phyloP scores from a whole-genome alignment of 2,113 vertebrate species.

The Emydura subglobosa region DNA sequence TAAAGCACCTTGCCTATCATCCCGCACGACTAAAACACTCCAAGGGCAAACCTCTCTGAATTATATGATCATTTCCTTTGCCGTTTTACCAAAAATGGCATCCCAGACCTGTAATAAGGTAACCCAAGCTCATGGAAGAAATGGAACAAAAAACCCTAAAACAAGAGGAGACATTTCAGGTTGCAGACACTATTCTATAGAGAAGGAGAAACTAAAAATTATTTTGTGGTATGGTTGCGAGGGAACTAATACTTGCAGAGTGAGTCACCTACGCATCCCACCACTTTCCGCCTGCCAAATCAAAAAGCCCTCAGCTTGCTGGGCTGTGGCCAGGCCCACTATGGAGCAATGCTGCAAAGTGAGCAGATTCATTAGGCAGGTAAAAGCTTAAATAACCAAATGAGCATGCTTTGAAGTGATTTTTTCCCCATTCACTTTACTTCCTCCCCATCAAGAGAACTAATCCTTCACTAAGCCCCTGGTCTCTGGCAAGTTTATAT shows the following conservation, averaged over 20 bases:
- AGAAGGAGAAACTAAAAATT: fast-evolving
- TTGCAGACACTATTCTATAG: fast-evolving
- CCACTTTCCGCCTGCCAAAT: fast-evolving
- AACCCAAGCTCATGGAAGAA: neutral
- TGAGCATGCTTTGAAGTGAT: neutral
- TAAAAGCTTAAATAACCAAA: neutral
- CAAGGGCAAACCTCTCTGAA: constrained; percentile 71
- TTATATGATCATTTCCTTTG: constrained; percentile 30
- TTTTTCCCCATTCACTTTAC: neutral
- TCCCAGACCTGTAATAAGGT: constrained; percentile 36
- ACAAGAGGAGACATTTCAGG: neutral
- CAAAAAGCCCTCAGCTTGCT: fast-evolving
- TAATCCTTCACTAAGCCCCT: neutral
- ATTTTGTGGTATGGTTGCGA: fast-evolving
- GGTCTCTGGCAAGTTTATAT: neutral
- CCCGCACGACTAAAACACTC: constrained; percentile 65
- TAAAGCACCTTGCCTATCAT: constrained; percentile 65
- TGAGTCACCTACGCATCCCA: fast-evolving
- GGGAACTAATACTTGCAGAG: fast-evolving
- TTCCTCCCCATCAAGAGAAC: neutral
- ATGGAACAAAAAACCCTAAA: neutral
- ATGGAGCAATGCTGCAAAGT: neutral
- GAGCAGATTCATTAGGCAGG: neutral
- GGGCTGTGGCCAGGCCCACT: neutral
- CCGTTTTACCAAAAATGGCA: constrained; percentile 31